phyloP scores from a whole-genome alignment of 2,113 vertebrate species.

The Pycnonotus jocosus region DNA sequence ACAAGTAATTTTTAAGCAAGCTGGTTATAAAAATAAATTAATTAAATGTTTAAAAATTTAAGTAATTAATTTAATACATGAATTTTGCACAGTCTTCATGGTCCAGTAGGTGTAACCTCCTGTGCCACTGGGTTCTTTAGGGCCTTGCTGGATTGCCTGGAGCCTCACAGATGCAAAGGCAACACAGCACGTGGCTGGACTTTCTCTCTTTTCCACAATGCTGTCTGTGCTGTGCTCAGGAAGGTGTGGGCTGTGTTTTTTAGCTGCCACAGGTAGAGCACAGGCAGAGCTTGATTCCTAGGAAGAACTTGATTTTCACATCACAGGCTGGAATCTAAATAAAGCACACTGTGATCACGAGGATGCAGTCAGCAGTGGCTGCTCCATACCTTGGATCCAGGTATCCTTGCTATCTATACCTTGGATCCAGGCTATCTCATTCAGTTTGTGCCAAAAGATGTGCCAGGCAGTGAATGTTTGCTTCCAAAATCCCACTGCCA shows the following conservation, averaged over 20 bases:
- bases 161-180: not conserved
- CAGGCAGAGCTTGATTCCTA: not conserved
- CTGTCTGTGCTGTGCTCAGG: not conserved
- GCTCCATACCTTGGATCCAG: not conserved
- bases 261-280: not conserved
- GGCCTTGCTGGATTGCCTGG: not conserved
- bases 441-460: not conserved
- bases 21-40: not conserved
- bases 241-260: not conserved
- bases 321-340: not conserved
- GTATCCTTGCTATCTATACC: no score
- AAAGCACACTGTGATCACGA: not conserved
- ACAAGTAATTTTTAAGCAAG: not conserved
- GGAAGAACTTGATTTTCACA: not conserved
- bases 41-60: not conserved
- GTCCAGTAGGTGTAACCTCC: not conserved
- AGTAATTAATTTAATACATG: not conserved
- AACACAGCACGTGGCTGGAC: not conserved
- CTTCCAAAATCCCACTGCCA: not conserved
- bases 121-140: not conserved
- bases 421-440: not conserved
- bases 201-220: not conserved
- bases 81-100: not conserved
- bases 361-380: not conserved
- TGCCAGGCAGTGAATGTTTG: not conserved